Evolutionary conservation across 2,797 vertebrate genomes (phyloP).

Genomic region (Pseudochirops corinnae): DNA sequence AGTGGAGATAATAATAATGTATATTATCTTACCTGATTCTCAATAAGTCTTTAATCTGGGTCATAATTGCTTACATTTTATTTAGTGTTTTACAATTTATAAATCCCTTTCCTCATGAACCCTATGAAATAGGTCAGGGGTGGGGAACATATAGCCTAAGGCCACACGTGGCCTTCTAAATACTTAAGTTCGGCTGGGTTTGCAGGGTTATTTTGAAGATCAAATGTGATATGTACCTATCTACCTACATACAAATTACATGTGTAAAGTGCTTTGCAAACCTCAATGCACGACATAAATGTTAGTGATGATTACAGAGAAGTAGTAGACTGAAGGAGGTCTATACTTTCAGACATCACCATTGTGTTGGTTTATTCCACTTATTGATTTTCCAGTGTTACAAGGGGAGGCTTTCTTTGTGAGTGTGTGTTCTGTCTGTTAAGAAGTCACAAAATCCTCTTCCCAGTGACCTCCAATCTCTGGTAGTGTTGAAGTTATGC

Average conservation of each 20-base stretch:
- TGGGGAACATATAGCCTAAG: too few relatives aligned
- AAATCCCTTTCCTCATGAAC: neutral
- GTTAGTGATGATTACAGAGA: neutral
- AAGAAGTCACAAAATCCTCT: neutral
- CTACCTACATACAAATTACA: neutral
- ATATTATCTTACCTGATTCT: constrained; percentile 4
- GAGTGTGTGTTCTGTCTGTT: neutral
- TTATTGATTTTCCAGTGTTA: neutral
- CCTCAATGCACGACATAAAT: neutral
- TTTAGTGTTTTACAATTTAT: neutral
- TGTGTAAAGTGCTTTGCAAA: neutral
- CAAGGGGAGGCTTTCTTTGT: neutral
- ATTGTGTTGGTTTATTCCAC: neutral
- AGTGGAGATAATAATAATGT: neutral
- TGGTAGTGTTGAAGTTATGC: neutral
- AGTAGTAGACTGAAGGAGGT: neutral
- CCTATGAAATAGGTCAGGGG: too few relatives aligned
- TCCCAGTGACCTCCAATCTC: too few relatives aligned
- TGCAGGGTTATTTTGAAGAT: neutral
- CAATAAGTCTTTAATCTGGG: neutral
- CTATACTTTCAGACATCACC: neutral
- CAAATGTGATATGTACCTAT: neutral
- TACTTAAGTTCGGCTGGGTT: too few relatives aligned
- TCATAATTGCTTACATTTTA: neutral
- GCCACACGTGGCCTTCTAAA: too few relatives aligned